Evolutionary conservation across 1,140 invertebrate genomes (phyloP).

Genomic region (Eulimnadia texana): DNA sequence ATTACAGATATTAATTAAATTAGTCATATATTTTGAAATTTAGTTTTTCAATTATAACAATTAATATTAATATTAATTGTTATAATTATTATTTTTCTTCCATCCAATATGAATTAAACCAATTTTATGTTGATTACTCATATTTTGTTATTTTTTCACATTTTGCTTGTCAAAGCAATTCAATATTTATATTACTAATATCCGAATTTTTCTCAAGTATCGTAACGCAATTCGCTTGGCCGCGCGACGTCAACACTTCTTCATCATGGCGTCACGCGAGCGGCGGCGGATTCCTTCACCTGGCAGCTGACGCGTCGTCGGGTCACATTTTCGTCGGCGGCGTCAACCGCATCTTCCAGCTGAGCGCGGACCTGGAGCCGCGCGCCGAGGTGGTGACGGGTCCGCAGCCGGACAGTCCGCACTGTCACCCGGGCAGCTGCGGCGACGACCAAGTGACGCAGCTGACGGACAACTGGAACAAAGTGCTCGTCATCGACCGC

Average conservation of each 20-base stretch:
- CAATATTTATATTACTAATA: no score
- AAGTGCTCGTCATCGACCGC: conserved; percentile 75
- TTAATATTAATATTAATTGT: no score
- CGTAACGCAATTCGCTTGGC: conserved; percentile 3
- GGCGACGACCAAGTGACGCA: conserved; percentile 39
- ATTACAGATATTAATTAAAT: no score
- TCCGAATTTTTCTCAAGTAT: no score
- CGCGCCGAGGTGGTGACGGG: conserved; percentile 50
- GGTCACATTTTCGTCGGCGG: conserved; percentile 60
- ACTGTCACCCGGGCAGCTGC: conserved; percentile 74
- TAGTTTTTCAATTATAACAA: no score
- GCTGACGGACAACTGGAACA: conserved; percentile 73
- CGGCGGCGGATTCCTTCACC: conserved; percentile 34
- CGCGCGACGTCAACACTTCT: neutral
- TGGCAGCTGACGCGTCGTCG: conserved; percentile 42
- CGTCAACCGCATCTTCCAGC: conserved; percentile 66
- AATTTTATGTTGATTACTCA: no score
- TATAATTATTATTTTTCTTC: no score
- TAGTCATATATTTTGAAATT: no score
- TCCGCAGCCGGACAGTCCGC: conserved; percentile 68
- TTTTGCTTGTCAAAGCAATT: no score
- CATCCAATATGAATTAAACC: no score
- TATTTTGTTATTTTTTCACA: no score
- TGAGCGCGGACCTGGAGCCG: conserved; percentile 53
- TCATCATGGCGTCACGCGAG: neutral